Evolutionary conservation across 2,797 vertebrate species (phyloP).

Genomic region (Pristis pectinata): DNA sequence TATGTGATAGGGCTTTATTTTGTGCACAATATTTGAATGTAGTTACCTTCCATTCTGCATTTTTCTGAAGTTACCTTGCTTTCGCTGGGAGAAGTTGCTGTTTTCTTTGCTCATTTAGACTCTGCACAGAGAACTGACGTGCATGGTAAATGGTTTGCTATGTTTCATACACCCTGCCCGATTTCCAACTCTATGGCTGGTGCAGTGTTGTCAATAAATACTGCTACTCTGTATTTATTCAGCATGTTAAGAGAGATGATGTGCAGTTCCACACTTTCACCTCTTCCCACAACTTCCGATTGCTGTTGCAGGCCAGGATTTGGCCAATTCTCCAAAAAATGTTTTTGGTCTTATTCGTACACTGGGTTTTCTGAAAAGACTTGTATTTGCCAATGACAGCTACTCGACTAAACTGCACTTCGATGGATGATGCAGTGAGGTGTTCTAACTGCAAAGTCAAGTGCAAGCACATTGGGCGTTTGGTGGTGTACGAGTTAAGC

Average conservation of each 20-base stretch:
- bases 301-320: not conserved
- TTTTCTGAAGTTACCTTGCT: too few relatives aligned
- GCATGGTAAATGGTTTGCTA: too few relatives aligned
- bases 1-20: too few relatives aligned
- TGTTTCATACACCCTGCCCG: too few relatives aligned
- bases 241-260: not conserved
- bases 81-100: too few relatives aligned
- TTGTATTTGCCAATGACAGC: not conserved
- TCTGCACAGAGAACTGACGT: too few relatives aligned
- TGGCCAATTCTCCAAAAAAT: slow-evolving; percentile 9
- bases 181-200: too few relatives aligned
- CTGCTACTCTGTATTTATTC: not conserved
- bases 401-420: not conserved
- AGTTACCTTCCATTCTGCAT: too few relatives aligned
- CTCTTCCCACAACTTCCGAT: not conserved
- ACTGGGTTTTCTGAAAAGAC: not conserved
- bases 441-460: not conserved
- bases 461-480: not conserved
- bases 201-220: too few relatives aligned
- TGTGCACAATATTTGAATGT: too few relatives aligned
- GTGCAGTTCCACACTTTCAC: not conserved
- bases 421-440: not conserved
- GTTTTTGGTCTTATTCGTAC: not conserved
- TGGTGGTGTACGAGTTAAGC: not conserved
- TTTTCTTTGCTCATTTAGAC: too few relatives aligned